phyloP scores from a whole-genome alignment of 2,797 vertebrate genomes.

The Sparus aurata region DNA sequence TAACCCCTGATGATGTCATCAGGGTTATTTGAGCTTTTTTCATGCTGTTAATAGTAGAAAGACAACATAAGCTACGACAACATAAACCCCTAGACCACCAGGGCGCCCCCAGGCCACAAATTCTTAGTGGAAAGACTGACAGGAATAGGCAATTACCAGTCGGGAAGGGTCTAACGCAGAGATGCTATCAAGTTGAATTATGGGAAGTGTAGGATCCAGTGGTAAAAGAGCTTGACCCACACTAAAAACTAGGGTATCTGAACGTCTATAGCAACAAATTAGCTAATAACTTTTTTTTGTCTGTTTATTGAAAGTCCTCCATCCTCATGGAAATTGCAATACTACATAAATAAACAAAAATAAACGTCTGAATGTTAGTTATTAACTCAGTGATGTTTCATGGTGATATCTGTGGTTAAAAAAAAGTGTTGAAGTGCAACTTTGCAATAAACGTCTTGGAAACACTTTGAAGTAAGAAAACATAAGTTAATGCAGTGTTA shows the following conservation, averaged over 20 bases:
- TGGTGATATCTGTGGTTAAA: no score
- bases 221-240: not conserved
- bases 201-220: not conserved
- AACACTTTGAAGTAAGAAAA: no score
- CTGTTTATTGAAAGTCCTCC: not conserved
- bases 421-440: no score
- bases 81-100: not conserved
- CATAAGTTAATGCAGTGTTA: no score
- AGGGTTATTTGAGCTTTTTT: slow-evolving; percentile 1
- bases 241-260: not conserved
- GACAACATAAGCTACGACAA: not conserved
- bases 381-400: no score
- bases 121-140: not conserved
- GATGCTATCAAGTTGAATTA: slow-evolving; percentile 5
- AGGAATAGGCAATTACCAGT: slow-evolving; percentile 6
- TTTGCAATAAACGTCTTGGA: no score
- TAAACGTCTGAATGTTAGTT: no score
- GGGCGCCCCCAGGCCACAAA: not conserved
- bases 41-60: slow-evolving; percentile 7
- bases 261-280: not conserved
- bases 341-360: not conserved
- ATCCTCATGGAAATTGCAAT: not conserved
- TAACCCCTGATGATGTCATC: not conserved
- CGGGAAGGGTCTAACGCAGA: not conserved
- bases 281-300: not conserved